phyloP scores from a whole-genome alignment of 2,888 invertebrate species.

The Oligia strigilis region DNA sequence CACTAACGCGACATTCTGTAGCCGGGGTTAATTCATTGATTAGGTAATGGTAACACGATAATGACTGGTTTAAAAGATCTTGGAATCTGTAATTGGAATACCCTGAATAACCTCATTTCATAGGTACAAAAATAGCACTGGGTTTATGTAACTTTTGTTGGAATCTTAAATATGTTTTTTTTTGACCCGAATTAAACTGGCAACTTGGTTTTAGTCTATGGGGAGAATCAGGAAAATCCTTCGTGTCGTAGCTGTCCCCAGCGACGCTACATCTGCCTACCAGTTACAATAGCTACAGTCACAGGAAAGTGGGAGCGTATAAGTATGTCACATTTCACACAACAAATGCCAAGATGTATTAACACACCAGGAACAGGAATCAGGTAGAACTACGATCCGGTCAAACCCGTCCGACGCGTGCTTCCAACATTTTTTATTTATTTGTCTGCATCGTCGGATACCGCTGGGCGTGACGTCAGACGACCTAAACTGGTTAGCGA shows the following conservation, averaged over 20 bases:
- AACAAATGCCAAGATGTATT: slow-evolving; percentile 80
- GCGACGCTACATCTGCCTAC: background rate
- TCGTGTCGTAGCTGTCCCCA: background rate
- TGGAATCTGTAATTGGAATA: background rate
- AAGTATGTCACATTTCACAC: slow-evolving; percentile 71
- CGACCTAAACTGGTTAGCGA: slow-evolving; percentile 91
- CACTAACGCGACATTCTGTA: slow-evolving; percentile 70
- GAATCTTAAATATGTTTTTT: background rate
- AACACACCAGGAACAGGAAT: slow-evolving; percentile 90
- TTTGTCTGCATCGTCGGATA: slow-evolving; percentile 90
- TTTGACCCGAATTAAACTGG: slow-evolving; percentile 1
- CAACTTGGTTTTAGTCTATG: background rate
- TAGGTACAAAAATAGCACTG: background rate
- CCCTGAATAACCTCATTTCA: slow-evolving; percentile 7
- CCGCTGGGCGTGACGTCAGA: slow-evolving; percentile 90
- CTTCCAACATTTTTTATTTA: slow-evolving; percentile 91
- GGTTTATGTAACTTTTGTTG: background rate
- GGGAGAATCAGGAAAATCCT: background rate
- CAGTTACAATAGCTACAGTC: background rate
- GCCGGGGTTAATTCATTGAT: slow-evolving; percentile 65
- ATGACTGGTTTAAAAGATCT: slow-evolving; percentile 23
- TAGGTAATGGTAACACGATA: slow-evolving; percentile 50
- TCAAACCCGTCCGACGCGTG: slow-evolving; percentile 90
- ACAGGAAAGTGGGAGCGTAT: slow-evolving; percentile 20
- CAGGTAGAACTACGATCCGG: slow-evolving; percentile 91